Evolutionary conservation across 2,113 vertebrate genomes (phyloP).

Genomic region (Lepisosteus oculatus): DNA sequence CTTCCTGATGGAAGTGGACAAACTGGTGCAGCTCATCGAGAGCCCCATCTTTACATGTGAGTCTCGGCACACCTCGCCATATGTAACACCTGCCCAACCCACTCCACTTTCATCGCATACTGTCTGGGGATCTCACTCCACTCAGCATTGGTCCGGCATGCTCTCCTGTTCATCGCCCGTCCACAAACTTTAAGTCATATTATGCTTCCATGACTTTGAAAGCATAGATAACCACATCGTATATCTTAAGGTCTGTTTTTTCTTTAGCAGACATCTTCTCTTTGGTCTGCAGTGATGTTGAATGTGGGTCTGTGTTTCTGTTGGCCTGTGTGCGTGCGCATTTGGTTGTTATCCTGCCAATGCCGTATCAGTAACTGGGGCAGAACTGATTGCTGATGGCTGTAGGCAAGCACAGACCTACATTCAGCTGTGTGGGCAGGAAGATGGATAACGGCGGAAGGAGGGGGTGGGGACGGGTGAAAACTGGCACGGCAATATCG

Average conservation of each 20-base stretch:
- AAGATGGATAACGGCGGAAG: not conserved
- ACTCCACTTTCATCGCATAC: too few species aligned
- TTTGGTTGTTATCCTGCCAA: not conserved
- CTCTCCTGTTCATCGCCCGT: too few species aligned
- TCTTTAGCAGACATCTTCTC: too few species aligned
- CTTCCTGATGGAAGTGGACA: slow-evolving; percentile 96
- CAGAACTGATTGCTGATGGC: slow-evolving; percentile 55
- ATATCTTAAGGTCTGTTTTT: too few species aligned
- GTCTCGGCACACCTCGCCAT: slow-evolving; percentile 19
- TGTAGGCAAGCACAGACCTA: slow-evolving; percentile 28
- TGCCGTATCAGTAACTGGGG: slow-evolving; percentile 46
- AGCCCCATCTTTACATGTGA: slow-evolving; percentile 96
- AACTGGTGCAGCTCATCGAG: slow-evolving; percentile 94
- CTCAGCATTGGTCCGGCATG: too few species aligned
- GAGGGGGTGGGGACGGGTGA: not conserved
- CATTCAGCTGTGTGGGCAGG: slow-evolving; percentile 11
- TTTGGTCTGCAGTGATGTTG: not conserved
- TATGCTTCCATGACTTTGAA: too few species aligned
- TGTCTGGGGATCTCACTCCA: too few species aligned
- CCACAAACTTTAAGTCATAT: too few species aligned
- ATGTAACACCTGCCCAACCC: too few species aligned
- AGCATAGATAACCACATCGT: too few species aligned
- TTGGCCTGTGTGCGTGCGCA: not conserved
- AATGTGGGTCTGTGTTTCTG: too few species aligned
- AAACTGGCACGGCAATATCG: not conserved